phyloP scores from a whole-genome alignment of 2,888 invertebrate species.

The Schizotus pectinicornis region DNA sequence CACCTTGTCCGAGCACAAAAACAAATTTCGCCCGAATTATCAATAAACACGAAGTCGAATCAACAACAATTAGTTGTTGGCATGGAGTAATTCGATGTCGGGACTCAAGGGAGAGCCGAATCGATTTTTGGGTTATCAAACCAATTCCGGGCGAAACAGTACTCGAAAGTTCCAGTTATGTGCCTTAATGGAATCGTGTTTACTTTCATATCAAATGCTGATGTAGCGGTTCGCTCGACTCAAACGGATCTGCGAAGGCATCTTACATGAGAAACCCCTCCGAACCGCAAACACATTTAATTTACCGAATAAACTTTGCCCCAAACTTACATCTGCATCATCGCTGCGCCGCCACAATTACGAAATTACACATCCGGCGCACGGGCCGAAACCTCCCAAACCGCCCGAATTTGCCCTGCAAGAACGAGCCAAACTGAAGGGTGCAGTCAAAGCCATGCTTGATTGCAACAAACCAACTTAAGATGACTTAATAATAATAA shows the following conservation, averaged over 20 bases:
- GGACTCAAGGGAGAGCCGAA: no score
- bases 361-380: slow-evolving; percentile 2
- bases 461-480: no score
- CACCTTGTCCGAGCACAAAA: neutral
- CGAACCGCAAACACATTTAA: slow-evolving; percentile 40
- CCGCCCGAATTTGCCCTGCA: no score
- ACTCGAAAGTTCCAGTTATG: slow-evolving; percentile 38
- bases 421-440: no score
- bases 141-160: slow-evolving; percentile 20
- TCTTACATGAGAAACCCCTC: slow-evolving; percentile 40
- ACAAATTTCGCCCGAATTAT: no score
- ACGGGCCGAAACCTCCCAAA: neutral
- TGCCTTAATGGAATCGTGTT: slow-evolving; percentile 49
- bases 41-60: no score
- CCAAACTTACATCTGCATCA: slow-evolving; percentile 10
- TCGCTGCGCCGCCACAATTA: slow-evolving; percentile 3
- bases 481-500: no score
- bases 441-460: no score
- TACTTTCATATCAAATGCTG: slow-evolving; percentile 51
- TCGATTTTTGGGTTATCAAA: slow-evolving; percentile 18
- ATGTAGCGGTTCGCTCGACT: slow-evolving; percentile 35
- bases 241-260: slow-evolving; percentile 37
- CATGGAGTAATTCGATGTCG: no score
- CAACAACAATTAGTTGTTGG: no score
- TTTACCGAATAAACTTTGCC: slow-evolving; percentile 39